Evolutionary conservation across 2,113 vertebrate genomes (phyloP).

Genomic region (Centrocercus urophasianus): DNA sequence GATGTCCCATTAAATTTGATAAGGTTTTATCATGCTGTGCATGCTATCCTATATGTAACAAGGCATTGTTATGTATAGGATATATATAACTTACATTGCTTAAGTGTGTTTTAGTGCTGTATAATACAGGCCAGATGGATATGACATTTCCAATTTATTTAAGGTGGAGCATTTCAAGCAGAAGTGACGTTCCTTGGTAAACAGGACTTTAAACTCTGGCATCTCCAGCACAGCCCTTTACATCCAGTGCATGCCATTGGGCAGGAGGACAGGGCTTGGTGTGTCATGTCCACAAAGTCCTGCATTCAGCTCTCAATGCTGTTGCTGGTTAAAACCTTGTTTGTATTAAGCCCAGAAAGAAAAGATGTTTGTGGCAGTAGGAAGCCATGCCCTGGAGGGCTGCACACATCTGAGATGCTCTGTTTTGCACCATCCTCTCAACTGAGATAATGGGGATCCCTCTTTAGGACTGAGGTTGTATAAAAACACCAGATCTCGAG

Average conservation of each 20-base stretch:
- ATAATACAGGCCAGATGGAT: background rate
- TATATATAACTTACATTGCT: background rate
- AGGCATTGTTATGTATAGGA: background rate
- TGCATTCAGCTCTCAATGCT: background rate
- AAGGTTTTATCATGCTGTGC: background rate
- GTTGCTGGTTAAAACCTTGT: background rate
- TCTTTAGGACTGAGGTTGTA: background rate
- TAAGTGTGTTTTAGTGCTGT: background rate
- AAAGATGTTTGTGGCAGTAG: background rate
- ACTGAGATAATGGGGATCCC: conserved; percentile 4
- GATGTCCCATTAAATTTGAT: background rate
- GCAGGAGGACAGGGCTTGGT: background rate
- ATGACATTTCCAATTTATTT: background rate
- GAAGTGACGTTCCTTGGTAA: background rate
- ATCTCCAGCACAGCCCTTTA: background rate
- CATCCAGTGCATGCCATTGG: background rate
- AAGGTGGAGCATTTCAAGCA: background rate
- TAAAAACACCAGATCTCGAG: conserved; percentile 17
- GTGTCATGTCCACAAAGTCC: background rate
- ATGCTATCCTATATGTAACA: background rate
- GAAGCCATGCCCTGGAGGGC: background rate
- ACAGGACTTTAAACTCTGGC: background rate
- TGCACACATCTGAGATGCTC: accelerated
- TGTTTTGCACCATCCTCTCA: background rate
- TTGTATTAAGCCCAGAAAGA: background rate